phyloP scores from a whole-genome alignment of 2,888 invertebrate species.

The Coremacera marginata region DNA sequence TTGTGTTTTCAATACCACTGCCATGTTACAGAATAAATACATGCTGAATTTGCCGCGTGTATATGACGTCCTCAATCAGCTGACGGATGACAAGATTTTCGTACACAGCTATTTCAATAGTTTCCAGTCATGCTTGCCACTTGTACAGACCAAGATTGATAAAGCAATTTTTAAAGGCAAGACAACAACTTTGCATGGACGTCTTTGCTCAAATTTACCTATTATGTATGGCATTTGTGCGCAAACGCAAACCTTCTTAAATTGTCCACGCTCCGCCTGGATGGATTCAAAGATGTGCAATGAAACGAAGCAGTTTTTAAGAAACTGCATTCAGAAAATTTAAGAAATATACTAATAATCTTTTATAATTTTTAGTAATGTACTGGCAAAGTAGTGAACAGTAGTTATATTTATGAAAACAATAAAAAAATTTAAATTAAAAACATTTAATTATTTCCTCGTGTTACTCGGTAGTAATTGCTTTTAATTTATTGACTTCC shows the following conservation, averaged over 20 bases:
- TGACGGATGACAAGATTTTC: slow-evolving; percentile 19
- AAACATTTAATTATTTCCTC: no score
- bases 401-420: no score
- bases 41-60: slow-evolving; percentile 6
- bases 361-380: not conserved
- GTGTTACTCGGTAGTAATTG: no score
- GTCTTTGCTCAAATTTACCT: slow-evolving; percentile 10
- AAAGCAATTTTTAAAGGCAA: not conserved
- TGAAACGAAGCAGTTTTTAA: slow-evolving; percentile 22
- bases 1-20: slow-evolving; percentile 22
- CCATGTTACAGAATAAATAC: not conserved
- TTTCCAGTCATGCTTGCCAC: slow-evolving; percentile 16
- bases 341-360: not conserved
- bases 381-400: not conserved
- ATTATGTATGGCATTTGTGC: slow-evolving; percentile 30
- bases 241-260: slow-evolving; percentile 21
- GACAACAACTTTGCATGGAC: slow-evolving; percentile 25
- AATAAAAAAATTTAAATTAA: not conserved
- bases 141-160: slow-evolving; percentile 8
- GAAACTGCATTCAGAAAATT: slow-evolving; percentile 12
- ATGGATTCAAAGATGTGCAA: slow-evolving; percentile 9
- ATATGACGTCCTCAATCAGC: not conserved
- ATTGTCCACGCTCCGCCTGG: slow-evolving; percentile 26
- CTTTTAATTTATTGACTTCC: no score
- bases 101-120: slow-evolving; percentile 15